Percentiles rank a stretch among this genome's conserved stretches.
Conservation (phyloP, 2,888 invertebrate genomes). For the Callimorpha dominula region DNA sequence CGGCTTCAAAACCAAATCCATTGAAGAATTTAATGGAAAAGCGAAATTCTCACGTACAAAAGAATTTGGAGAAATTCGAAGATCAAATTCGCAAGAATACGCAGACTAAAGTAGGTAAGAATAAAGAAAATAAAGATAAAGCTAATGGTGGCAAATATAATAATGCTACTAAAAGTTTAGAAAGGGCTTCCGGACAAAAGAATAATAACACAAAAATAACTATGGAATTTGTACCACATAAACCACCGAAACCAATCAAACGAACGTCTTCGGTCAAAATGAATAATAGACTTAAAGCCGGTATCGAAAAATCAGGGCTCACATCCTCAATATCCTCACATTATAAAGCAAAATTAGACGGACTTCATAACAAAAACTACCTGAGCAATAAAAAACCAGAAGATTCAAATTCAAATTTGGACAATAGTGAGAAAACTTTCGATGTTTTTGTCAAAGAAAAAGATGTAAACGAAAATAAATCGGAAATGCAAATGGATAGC, state of each 20-base stretch:
- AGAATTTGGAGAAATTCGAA: conserved; percentile 88
- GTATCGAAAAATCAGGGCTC: conserved; percentile 74
- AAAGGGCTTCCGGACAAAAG: conserved; percentile 79
- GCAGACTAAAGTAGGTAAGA: conserved; percentile 76
- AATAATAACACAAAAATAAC: conserved; percentile 80
- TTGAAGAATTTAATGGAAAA: conserved; percentile 82
- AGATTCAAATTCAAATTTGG: conserved; percentile 77
- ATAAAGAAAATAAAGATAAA: conserved; percentile 81
- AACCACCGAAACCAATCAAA: conserved; percentile 91
- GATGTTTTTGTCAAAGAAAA: conserved; percentile 88
- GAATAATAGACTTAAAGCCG: conserved; percentile 82
- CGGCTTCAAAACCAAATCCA: conserved; percentile 82
- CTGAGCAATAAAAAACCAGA: conserved; percentile 70
- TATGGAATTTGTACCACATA: conserved; percentile 89
- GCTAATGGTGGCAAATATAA: conserved; percentile 75
- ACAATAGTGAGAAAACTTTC: conserved; percentile 84
- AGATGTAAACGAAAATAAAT: conserved; percentile 87
- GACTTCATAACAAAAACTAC: conserved; percentile 81
- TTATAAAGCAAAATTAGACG: conserved; percentile 83
- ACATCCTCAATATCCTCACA: conserved; percentile 83
- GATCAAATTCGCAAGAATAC: conserved; percentile 81
- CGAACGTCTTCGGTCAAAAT: conserved; percentile 89
- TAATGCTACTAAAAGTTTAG: conserved; percentile 80
- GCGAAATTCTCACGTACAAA: conserved; percentile 82
- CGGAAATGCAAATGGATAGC: conserved; percentile 88